Evolutionary conservation across 2,797 vertebrate species (phyloP), one percentile per base, ranked within the genome.

Genomic region (Florisuga fusca): DNA sequence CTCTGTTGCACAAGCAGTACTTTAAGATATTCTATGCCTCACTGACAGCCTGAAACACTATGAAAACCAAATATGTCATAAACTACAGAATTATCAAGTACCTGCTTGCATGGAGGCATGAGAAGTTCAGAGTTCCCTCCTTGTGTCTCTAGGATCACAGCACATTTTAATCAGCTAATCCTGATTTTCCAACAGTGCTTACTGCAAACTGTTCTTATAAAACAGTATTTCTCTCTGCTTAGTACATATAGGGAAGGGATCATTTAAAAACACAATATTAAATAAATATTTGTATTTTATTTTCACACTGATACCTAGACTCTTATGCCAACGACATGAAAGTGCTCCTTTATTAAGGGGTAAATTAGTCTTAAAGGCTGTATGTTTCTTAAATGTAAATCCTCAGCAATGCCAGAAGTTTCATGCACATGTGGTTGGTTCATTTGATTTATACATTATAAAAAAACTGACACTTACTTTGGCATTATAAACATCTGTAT

Each of bases 401-500:
- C 12, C 17, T 73, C 25, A 68, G 31, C 22, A 87, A 31, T 15
- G 36, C 29, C 34, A 58, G 19, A 71, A 53, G 20, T 69, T 66
- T 41, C 18, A 61, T 5, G 7, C 15, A 22, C 2, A 1, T 4
- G 41, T 31, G 51, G 4, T 6, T 58, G 8, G 59, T 33, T 91
- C 63, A 57, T 66, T 54, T 54, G 34, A 74, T 74, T 34, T 23
- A 31, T 7, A 57, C 64, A 33, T 38, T 23, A 72, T n/a, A 74
- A 76, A 71, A 86, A 92, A 15, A 33, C 3, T 33, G 57, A 48
- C 38, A 98, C 99, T 98, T 97, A 99, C 99, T 98, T 86, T 64
- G 97, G 96, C 93, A 98, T 98, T 86, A 99, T 98, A 34, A 98
- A 95, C 96, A 99, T 97, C 80, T 99, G 99, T 94, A 99, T 95